phyloP scores from a whole-genome alignment of 2,797 vertebrate genomes.

The Enoplosus armatus region DNA sequence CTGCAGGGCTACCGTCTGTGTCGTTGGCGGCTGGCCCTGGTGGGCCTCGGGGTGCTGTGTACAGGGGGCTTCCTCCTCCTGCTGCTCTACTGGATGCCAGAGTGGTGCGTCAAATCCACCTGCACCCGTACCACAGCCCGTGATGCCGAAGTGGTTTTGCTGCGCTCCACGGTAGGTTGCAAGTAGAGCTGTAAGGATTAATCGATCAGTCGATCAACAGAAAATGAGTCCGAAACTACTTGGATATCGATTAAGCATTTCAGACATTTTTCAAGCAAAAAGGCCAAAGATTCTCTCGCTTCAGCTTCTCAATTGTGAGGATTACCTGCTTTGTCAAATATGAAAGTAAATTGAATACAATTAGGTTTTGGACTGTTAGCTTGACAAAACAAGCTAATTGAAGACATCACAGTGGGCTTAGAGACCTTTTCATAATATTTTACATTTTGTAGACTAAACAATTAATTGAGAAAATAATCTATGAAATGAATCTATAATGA shows the following conservation, averaged over 20 bases:
- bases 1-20: slow-evolving; percentile 92
- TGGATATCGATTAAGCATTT: accelerated
- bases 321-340: not conserved
- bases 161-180: slow-evolving; percentile 92
- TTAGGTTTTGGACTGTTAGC: not conserved
- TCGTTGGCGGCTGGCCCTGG: slow-evolving; percentile 92
- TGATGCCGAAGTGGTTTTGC: slow-evolving; percentile 93
- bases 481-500: not conserved
- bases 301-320: not conserved
- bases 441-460: not conserved
- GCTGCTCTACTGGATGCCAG: slow-evolving; percentile 98
- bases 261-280: not conserved
- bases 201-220: not conserved
- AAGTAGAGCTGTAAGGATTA: not conserved
- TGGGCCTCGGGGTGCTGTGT: slow-evolving; percentile 90
- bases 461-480: not conserved
- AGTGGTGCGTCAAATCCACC: slow-evolving; percentile 96
- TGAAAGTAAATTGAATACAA: not conserved
- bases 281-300: not conserved
- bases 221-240: not conserved
- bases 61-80: slow-evolving; percentile 97
- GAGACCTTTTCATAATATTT: not conserved
- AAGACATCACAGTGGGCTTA: not conserved
- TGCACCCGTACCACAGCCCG: slow-evolving; percentile 88
- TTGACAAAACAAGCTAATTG: not conserved